These are phyloP conservation scores for Cataglyphis livida DNA, from an alignment of 2,888 invertebrate species.

Conservation along the genomic window DNA sequence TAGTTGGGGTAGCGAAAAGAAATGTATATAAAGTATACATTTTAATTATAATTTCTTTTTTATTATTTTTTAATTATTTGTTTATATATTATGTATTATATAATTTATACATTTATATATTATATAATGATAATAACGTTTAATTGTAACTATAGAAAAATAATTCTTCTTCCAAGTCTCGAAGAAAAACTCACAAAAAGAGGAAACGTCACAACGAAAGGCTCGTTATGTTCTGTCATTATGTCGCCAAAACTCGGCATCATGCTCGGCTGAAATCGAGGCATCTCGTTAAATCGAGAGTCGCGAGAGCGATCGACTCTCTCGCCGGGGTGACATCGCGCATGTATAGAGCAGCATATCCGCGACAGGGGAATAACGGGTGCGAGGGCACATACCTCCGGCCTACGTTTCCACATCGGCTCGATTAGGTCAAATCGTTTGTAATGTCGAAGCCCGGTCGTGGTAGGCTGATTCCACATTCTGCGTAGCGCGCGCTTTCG, in stretches of 20 bases:
- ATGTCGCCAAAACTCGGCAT: not conserved
- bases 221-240: not conserved
- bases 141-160: too few relatives aligned
- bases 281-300: constrained; percentile 40
- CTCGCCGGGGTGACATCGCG: constrained; percentile 10
- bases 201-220: not conserved
- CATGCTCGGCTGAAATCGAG: constrained; percentile 3
- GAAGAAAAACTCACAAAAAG: not conserved
- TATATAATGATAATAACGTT: too few relatives aligned
- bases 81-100: too few relatives aligned
- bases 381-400: constrained; percentile 81
- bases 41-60: not conserved
- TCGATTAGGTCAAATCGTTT: constrained; percentile 83
- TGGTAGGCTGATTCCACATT: constrained; percentile 81
- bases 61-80: too few relatives aligned
- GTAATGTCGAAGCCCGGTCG: constrained; percentile 74
- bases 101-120: too few relatives aligned
- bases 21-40: too few relatives aligned
- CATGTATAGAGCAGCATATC: constrained; percentile 35
- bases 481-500: constrained; percentile 79
- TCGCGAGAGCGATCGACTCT: constrained; percentile 24
- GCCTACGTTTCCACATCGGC: constrained; percentile 79
- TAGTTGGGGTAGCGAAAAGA: not conserved
- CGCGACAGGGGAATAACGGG: constrained; percentile 78
- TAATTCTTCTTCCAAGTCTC: not conserved